phyloP scores from a whole-genome alignment of 2,888 invertebrate genomes.

The Drosophila tanythrix region DNA sequence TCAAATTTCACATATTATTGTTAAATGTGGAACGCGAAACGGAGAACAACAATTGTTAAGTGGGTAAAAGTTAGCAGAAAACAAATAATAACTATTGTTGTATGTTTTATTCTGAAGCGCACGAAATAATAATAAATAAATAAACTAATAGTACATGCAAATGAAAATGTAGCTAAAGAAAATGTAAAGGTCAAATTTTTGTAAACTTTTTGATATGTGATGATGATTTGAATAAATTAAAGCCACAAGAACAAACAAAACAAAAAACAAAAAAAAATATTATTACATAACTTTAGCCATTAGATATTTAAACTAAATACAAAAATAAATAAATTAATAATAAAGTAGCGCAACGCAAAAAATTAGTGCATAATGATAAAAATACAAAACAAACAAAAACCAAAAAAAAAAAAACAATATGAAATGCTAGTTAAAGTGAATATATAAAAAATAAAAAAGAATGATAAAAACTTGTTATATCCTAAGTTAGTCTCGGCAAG shows the following conservation, averaged over 20 bases:
- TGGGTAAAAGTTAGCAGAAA: constrained; percentile 48
- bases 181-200: constrained; percentile 64
- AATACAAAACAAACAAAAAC: constrained; percentile 13
- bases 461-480: constrained; percentile 60
- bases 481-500: constrained; percentile 69
- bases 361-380: constrained; percentile 56
- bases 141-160: constrained; percentile 33
- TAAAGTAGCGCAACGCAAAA: constrained; percentile 65
- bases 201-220: constrained; percentile 83
- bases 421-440: constrained; percentile 50
- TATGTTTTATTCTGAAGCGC: constrained; percentile 76
- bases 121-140: constrained; percentile 51
- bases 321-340: constrained; percentile 18
- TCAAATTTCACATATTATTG: constrained; percentile 49
- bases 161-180: constrained; percentile 66
- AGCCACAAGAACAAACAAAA: constrained; percentile 53
- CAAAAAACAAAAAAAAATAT: constrained; percentile 35
- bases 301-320: constrained; percentile 68
- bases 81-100: constrained; percentile 65
- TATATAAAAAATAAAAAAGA: constrained; percentile 18
- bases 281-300: constrained; percentile 52
- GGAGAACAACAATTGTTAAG: constrained; percentile 49
- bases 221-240: constrained; percentile 82
- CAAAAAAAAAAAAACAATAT: constrained; percentile 17
- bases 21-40: constrained; percentile 56